These are phyloP conservation scores for Harpalus rubripes DNA, from an alignment of 2,888 invertebrate genomes.

Conservation along the genomic window DNA sequence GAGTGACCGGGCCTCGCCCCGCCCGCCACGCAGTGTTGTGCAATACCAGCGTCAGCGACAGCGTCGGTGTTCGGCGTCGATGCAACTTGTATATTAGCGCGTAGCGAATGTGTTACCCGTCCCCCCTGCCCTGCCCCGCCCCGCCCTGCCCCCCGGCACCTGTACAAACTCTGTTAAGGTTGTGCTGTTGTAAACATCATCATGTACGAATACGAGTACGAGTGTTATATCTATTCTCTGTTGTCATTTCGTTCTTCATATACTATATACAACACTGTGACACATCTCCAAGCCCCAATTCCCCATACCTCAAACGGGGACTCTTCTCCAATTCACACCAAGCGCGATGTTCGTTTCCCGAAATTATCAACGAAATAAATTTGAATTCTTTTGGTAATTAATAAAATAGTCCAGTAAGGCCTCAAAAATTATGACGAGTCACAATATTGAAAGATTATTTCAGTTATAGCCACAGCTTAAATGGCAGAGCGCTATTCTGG, in stretches of 20 bases:
- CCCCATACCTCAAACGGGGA: constrained; percentile 69
- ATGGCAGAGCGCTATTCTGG: no score
- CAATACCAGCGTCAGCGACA: constrained; percentile 47
- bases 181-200: constrained; percentile 77
- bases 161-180: constrained; percentile 76
- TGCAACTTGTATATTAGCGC: constrained; percentile 73
- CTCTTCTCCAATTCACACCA: constrained; percentile 72
- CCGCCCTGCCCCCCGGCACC: constrained; percentile 70
- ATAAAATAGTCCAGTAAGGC: no score
- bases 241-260: constrained; percentile 77
- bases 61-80: constrained; percentile 22
- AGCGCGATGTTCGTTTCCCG: constrained; percentile 67
- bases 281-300: constrained; percentile 38
- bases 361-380: background rate
- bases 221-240: constrained; percentile 76
- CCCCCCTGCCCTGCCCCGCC: constrained; percentile 71
- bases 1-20: constrained; percentile 34
- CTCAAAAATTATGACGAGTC: no score
- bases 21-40: constrained; percentile 41
- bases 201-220: constrained; percentile 72
- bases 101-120: constrained; percentile 80
- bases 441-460: no score
- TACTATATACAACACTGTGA: constrained; percentile 11
- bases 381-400: no score
- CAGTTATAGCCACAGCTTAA: no score